Conservation (phyloP, 2,797 vertebrate genomes). For the Microchirus variegatus region DNA sequence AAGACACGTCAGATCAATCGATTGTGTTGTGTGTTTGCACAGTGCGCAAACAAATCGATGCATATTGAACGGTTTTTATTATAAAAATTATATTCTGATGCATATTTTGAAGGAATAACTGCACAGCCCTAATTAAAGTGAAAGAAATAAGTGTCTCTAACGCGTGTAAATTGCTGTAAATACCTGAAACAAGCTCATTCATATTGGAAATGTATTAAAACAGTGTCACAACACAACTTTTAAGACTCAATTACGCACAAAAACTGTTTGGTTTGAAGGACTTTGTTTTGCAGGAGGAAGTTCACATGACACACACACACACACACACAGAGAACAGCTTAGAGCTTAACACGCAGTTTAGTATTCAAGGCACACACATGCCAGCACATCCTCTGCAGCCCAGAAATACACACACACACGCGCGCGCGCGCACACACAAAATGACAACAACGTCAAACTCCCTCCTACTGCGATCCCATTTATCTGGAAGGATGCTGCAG, state of each 20-base stretch:
- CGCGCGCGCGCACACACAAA: no score
- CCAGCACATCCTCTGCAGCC: constrained; percentile 38
- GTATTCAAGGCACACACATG: constrained; percentile 53
- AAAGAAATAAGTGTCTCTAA: neutral
- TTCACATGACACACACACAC: constrained; percentile 25
- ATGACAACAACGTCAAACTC: constrained; percentile 39
- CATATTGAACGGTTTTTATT: no score
- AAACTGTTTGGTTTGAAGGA: constrained; percentile 5
- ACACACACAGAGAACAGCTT: constrained; percentile 17
- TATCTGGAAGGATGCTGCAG: constrained; percentile 38
- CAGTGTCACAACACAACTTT: constrained; percentile 2
- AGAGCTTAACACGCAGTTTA: constrained; percentile 41
- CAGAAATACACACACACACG: constrained; percentile 24
- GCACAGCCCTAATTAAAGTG: no score
- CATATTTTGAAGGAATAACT: no score
- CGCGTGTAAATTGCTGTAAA: neutral
- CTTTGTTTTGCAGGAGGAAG: constrained; percentile 15
- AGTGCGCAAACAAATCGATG: no score
- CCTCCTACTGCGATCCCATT: constrained; percentile 43
- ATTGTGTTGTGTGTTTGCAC: no score
- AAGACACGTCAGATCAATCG: no score
- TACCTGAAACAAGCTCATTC: constrained; percentile 9
- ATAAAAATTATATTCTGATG: no score
- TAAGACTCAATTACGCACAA: constrained; percentile 19
- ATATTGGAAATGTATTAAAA: constrained; percentile 6